Base-by-base conservation (phyloP, 2,888 invertebrate genomes). In the Cryptus viduatorius region DNA sequence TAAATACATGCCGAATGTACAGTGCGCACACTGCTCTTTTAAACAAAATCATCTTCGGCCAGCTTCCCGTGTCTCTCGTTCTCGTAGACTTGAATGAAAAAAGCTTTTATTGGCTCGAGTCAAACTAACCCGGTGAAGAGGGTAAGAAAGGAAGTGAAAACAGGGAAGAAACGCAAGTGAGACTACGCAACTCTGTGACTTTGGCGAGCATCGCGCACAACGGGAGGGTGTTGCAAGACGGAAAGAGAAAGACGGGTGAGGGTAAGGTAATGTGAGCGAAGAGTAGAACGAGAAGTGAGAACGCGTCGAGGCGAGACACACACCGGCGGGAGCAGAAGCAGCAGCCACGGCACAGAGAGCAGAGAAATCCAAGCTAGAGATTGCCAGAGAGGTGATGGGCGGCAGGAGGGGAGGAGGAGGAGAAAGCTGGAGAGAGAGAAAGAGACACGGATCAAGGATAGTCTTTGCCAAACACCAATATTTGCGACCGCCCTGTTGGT, bases 381-480 rank as follows among this genome's bases (percentile, higher is more conserved):
- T 87, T 86, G 76, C 76, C 86, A 73, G 78, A 86, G 84, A 80
- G 79, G 72, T 79, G 84, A 84, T 75, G 83, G 82, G 86, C 83
- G 87, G 87, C 85, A 86, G 77, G 77, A 61, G 83, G 81, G 79
- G 86, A 65, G 44, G 81, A 75, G 82, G 80, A 84, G 83, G 87
- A 84, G 86, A 84, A 87, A 82, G 86, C 80, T 78, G 50, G 78
- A 48, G 89, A 89, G 90, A 91, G 90, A 90, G 90, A 93, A 90
- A 91, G 92, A 91, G 92, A 92, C 91, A 91, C 91, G 92, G 90
- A 91, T 92, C 92, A 90, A 91, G 93, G 93, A 92, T 93, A 92
- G 93, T 93, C 93, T 93, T 93, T 93, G 93, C 92, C 93, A 93
- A 93, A 93, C 92, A 93, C 92, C 92, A 93, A 93, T 93, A 93